These are phyloP conservation scores for mouse (Mus musculus) DNA, from an alignment of 2,113 vertebrate genomes.

Conservation along the genomic window GRCm39 chr11:99407501-99408000, in stretches of 20 bases:
- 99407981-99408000: constrained; percentile 8
- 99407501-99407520: constrained; percentile 88
- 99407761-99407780: background rate
- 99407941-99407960: constrained; percentile 34
- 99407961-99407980: background rate
- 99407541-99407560: background rate
- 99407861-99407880: background rate
- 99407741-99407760: background rate
- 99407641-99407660: background rate
- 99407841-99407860: constrained; percentile 14
- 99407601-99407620: background rate
- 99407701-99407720: background rate
- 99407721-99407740: background rate
- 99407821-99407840: background rate
- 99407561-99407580: background rate
- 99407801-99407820: background rate
- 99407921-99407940: background rate
- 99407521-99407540: background rate
- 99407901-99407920: background rate
- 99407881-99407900: background rate
- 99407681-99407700: background rate
- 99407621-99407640: background rate
- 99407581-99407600: background rate
- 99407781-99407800: background rate
- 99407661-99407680: constrained; percentile 22